phyloP scores from a whole-genome alignment of 2,888 invertebrate genomes.

The Gonocerus acuteangulatus region DNA sequence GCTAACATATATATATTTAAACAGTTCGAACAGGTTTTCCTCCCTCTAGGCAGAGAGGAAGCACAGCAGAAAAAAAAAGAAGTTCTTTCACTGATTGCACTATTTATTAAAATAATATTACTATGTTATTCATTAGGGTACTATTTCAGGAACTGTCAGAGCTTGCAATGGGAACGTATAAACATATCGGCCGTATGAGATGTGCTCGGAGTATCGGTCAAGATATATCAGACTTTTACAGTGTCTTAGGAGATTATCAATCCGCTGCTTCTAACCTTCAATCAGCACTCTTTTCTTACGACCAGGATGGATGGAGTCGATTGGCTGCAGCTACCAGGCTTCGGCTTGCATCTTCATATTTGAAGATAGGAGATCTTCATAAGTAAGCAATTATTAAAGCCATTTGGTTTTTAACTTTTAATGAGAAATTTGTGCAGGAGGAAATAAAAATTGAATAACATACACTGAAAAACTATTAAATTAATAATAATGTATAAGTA shows the following conservation, averaged over 20 bases:
- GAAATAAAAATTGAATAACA: too few relatives aligned
- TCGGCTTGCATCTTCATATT: conserved; percentile 76
- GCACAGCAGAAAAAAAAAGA: too few relatives aligned
- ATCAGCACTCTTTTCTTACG: conserved; percentile 77
- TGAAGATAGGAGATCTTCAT: conserved; percentile 67
- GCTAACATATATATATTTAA: too few relatives aligned
- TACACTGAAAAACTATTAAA: too few relatives aligned
- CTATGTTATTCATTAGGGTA: too few relatives aligned
- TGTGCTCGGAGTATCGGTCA: conserved; percentile 83
- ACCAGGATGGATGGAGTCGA: conserved; percentile 78
- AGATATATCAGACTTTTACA: conserved; percentile 84
- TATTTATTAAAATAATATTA: too few relatives aligned
- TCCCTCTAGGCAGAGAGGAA: too few relatives aligned
- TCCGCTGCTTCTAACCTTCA: conserved; percentile 84
- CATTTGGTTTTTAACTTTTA: neutral
- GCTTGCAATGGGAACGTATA: conserved; percentile 90
- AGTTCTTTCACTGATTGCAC: too few relatives aligned
- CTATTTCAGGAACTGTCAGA: conserved; percentile 70
- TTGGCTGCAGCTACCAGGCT: conserved; percentile 75
- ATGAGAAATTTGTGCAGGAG: too few relatives aligned
- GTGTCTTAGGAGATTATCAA: conserved; percentile 72
- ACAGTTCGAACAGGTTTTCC: too few relatives aligned
- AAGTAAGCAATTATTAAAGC: conserved; percentile 50
- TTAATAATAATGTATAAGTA: too few relatives aligned
- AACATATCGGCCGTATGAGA: conserved; percentile 74